Percentiles rank a stretch among this genome's conserved stretches.
These are phyloP conservation scores for Lamellibrachia columna DNA, from an alignment of 2,888 invertebrate genomes.

Conservation along the genomic window DNA sequence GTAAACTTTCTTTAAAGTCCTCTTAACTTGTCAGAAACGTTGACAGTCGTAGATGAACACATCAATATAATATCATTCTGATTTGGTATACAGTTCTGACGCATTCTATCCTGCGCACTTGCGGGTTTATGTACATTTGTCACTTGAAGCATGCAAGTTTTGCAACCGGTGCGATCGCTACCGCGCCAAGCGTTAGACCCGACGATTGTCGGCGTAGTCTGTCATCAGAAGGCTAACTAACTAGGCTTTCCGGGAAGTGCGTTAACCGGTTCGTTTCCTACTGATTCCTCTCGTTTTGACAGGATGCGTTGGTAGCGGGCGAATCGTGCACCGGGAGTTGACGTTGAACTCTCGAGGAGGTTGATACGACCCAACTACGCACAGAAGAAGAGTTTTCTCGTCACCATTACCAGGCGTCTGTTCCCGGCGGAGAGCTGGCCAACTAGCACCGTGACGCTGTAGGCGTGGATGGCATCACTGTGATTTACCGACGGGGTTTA, in stretches of 20 bases:
- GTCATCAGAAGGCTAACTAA: neutral
- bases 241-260: constrained; percentile 4
- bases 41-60: neutral
- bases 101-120: neutral
- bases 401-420: neutral
- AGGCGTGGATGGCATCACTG: constrained; percentile 2
- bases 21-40: neutral
- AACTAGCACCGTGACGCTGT: neutral
- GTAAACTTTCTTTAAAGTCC: neutral
- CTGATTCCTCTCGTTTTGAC: neutral
- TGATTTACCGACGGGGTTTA: constrained; percentile 5
- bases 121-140: neutral
- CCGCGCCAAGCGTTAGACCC: neutral
- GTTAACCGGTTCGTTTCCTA: neutral
- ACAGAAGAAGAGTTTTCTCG: neutral
- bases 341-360: neutral
- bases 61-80: neutral
- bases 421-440: neutral
- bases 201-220: neutral
- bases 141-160: neutral
- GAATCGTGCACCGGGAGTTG: neutral
- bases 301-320: constrained; percentile 10
- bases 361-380: neutral
- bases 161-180: neutral
- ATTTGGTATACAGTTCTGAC: neutral